Percentiles rank a stretch among this genome's conserved stretches.
phyloP scores from a whole-genome alignment of 1,140 invertebrate genomes.

The Bombus waltoni region DNA sequence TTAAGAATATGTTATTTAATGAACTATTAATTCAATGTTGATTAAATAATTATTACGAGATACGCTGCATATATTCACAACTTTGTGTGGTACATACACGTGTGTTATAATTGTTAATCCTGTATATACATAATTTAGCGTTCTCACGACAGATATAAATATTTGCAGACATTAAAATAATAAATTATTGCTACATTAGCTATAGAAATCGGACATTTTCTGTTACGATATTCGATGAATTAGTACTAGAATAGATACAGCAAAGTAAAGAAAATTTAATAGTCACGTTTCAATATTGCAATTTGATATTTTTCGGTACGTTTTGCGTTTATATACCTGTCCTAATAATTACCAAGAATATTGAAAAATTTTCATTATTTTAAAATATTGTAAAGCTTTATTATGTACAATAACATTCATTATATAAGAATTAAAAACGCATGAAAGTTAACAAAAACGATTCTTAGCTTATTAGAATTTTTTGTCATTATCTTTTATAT shows the following conservation, averaged over 20 bases:
- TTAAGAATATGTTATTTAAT: neutral
- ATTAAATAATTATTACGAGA: conserved; percentile 21
- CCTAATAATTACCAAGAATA: neutral
- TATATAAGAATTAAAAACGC: neutral
- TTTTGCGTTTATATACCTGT: neutral
- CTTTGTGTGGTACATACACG: neutral
- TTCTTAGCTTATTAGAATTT: neutral
- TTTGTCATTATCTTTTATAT: neutral
- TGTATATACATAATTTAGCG: conserved; percentile 24
- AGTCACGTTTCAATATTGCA: conserved; percentile 14
- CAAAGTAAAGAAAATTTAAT: neutral
- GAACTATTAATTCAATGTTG: neutral
- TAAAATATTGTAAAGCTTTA: neutral
- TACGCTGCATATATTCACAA: conserved; percentile 22
- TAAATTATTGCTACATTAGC: conserved; percentile 63
- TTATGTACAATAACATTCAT: conserved; percentile 16
- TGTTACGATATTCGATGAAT: neutral
- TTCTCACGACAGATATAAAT: conserved; percentile 41
- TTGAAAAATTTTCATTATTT: neutral
- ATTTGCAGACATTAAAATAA: conserved; percentile 59
- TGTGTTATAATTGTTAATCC: neutral
- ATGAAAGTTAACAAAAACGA: neutral
- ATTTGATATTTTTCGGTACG: neutral
- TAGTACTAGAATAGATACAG: conserved; percentile 8
- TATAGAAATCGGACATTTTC: conserved; percentile 10